phyloP scores from a whole-genome alignment of 1,140 invertebrate species.

The Drosophila teissieri region DNA sequence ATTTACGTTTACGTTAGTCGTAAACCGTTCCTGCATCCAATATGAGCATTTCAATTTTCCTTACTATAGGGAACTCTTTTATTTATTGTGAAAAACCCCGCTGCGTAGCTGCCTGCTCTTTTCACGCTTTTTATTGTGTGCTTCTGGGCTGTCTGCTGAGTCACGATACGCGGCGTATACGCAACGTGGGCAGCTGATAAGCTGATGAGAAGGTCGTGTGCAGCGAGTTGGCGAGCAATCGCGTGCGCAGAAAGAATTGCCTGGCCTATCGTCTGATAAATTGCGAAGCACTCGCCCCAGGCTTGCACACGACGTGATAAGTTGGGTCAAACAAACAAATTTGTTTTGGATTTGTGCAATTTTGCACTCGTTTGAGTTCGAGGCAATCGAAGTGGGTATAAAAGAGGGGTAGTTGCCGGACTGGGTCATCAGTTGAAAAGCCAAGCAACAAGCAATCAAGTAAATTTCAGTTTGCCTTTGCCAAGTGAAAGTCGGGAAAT shows the following conservation, averaged over 20 bases:
- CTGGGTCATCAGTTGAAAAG: conserved; percentile 46
- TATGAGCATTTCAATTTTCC: too few species aligned
- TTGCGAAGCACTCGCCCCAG: conserved; percentile 24
- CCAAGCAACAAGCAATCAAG: conserved; percentile 28
- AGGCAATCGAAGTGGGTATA: conserved; percentile 21
- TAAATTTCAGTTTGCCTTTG: conserved; percentile 17
- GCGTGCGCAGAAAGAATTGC: conserved; percentile 54
- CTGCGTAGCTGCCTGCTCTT: neutral
- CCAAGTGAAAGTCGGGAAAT: conserved; percentile 11
- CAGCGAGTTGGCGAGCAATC: conserved; percentile 28
- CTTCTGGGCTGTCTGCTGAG: conserved; percentile 27
- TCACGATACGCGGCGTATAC: conserved; percentile 18
- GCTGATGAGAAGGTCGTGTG: conserved; percentile 51
- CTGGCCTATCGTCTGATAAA: conserved; percentile 29
- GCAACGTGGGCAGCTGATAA: conserved; percentile 31
- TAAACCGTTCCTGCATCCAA: too few species aligned
- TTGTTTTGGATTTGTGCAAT: conserved; percentile 38
- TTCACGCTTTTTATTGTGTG: neutral
- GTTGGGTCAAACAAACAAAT: conserved; percentile 25
- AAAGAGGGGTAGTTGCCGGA: conserved; percentile 9
- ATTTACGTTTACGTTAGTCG: neutral
- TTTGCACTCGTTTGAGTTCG: conserved; percentile 54
- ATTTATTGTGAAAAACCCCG: neutral
- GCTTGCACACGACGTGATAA: conserved; percentile 63
- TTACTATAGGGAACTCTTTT: neutral